Percentiles rank a stretch among this genome's conserved stretches.
phyloP scores from a whole-genome alignment of 2,113 vertebrate genomes.

The Rhinolophus ferrumequinum region DNA sequence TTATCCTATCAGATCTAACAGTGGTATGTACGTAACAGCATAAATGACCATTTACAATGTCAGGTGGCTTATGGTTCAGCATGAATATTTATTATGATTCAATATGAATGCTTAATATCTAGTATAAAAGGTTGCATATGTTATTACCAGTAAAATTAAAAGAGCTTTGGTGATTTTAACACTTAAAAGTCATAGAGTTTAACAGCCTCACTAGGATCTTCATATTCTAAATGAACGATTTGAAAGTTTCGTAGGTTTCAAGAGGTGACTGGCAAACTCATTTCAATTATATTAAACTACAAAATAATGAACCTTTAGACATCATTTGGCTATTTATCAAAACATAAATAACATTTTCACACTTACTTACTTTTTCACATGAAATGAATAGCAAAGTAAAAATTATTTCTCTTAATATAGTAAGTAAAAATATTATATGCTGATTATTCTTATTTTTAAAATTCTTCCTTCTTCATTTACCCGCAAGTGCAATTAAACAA shows the following conservation, averaged over 20 bases:
- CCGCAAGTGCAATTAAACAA: background rate
- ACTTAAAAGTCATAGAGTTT: conserved; percentile 60
- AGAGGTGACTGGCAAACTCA: conserved; percentile 45
- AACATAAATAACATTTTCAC: conserved; percentile 57
- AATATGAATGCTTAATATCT: conserved; percentile 52
- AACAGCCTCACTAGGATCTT: conserved; percentile 19
- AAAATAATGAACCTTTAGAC: background rate
- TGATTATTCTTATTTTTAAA: conserved; percentile 36
- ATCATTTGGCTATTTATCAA: conserved; percentile 45
- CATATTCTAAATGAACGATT: conserved; percentile 51
- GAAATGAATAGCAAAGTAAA: background rate
- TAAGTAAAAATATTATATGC: background rate
- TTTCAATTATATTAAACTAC: conserved; percentile 55
- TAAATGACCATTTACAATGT: conserved; percentile 56
- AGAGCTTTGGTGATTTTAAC: conserved; percentile 44
- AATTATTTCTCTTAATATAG: background rate
- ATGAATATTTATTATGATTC: conserved; percentile 66
- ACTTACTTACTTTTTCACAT: background rate
- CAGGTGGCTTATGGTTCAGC: conserved; percentile 24
- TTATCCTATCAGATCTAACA: conserved; percentile 55
- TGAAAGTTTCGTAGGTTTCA: conserved; percentile 47
- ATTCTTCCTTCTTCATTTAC: background rate
- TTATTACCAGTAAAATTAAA: conserved; percentile 60
- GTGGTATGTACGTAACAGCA: conserved; percentile 40
- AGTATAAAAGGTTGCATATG: conserved; percentile 45